Base-by-base conservation (phyloP, 2,888 invertebrate species). In the Palloptera scutellata region DNA sequence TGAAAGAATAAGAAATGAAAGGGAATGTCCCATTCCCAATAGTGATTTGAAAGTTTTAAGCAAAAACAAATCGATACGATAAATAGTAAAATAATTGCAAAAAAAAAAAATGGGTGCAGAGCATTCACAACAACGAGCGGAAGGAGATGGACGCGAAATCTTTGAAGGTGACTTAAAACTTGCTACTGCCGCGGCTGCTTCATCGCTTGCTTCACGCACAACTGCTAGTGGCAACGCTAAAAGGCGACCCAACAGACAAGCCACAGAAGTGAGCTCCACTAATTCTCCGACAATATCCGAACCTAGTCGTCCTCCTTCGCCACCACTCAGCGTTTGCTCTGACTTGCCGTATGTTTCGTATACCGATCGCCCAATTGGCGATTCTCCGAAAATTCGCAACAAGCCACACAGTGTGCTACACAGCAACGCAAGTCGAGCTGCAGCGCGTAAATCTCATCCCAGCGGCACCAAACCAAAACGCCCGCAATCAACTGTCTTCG, bases 271-370 rank as follows among this genome's bases (percentile, higher is more conserved):
- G 41, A 67, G 69, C 59, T 68, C 67, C 48, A 67, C 66, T 10
- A 43, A 59, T 17, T 74, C 74, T 2, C 83, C 83, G 1, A 81
- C 82, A 1, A 77, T 78, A 15, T 81, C 81, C 1, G 83, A 83
- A 60, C 68, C 80, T n/a, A 87, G 87, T 48, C 85, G 88, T 0
- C 88, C 92, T 1, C 91, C 91, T 6, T 95, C 95, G 0, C 95
- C 95, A 0, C 94, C 95, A 0, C 91, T 94, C 0, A 95, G 95
- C 76, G 91, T 96, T 11, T 95, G 95, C 80, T 92, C 94, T 0
- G 96, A 96, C 82, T 86, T 96, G 64, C 96, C 96, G 0, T 96
- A 96, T 82, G 94, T 96, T 76, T 95, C 95, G 0, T 96, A 96
- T 75, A 95, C 95, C 0, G 95, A 94, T 80, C 87, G 94, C 66